Conservation (phyloP, 2,888 invertebrate species). For the Pherbina coryleti region DNA sequence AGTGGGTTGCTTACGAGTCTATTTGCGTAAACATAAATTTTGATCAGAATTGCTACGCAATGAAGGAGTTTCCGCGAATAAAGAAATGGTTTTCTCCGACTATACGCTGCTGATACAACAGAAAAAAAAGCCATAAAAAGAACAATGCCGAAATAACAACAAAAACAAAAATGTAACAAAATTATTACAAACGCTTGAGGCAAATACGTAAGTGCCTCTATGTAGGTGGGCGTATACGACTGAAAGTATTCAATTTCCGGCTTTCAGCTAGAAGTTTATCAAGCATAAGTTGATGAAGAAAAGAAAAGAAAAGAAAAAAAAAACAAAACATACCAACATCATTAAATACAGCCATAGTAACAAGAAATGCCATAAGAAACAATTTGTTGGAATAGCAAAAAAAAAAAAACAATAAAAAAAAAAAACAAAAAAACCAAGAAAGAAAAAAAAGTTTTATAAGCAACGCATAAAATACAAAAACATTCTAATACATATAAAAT, state of each 20-base stretch:
- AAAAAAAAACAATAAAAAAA: too few relatives aligned
- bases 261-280: neutral
- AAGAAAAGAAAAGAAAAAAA: neutral
- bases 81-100: neutral
- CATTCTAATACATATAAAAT: neutral
- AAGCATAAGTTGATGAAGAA: neutral
- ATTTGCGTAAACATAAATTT: too few relatives aligned
- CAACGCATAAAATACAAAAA: neutral
- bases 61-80: neutral
- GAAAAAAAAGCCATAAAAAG: neutral
- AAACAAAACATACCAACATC: too few relatives aligned
- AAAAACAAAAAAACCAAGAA: too few relatives aligned
- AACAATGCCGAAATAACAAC: neutral
- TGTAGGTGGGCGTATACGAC: too few relatives aligned
- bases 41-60: too few relatives aligned
- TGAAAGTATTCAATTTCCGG: too few relatives aligned
- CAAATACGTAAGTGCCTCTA: too few relatives aligned
- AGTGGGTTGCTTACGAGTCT: too few relatives aligned
- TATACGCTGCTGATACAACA: neutral
- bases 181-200: neutral
- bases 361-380: neutral
- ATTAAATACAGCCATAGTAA: neutral
- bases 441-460: neutral
- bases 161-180: neutral
- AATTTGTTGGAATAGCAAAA: too few relatives aligned